Conservation (phyloP, 2,113 vertebrate genomes). For the Epinephelus lanceolatus region DNA sequence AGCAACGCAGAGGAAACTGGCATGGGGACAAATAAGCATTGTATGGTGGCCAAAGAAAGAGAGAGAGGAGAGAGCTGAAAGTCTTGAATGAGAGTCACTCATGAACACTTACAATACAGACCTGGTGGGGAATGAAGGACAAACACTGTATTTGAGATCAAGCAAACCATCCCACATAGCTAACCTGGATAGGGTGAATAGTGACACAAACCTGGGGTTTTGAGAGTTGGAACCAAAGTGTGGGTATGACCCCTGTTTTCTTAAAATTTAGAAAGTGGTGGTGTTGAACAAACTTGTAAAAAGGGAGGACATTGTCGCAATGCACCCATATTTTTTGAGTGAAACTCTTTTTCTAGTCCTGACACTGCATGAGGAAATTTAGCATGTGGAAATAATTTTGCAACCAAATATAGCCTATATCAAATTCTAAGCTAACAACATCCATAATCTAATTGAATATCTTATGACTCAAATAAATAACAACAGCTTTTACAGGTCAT, state of each 20-base stretch:
- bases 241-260: conserved; percentile 6
- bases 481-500: conserved; percentile 26
- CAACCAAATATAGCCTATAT: conserved; percentile 7
- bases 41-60: conserved; percentile 70
- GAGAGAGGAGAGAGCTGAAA: conserved; percentile 41
- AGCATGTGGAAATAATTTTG: conserved; percentile 12
- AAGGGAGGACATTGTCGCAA: conserved; percentile 16
- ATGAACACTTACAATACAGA: conserved; percentile 67
- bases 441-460: conserved; percentile 12
- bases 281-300: conserved; percentile 30
- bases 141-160: conserved; percentile 55
- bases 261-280: conserved; percentile 17
- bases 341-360: conserved; percentile 14
- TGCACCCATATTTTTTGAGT: conserved; percentile 3
- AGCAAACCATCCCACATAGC: conserved; percentile 48
- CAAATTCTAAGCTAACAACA: conserved; percentile 25
- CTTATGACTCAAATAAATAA: conserved; percentile 55
- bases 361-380: conserved; percentile 8
- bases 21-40: conserved; percentile 70
- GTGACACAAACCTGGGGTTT: conserved; percentile 43
- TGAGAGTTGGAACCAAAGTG: conserved; percentile 17
- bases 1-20: conserved; percentile 78
- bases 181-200: conserved; percentile 47
- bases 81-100: conserved; percentile 57
- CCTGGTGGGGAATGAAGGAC: conserved; percentile 53